Base-by-base conservation (phyloP, 2,113 vertebrate species). In the Numida meleagris region DNA sequence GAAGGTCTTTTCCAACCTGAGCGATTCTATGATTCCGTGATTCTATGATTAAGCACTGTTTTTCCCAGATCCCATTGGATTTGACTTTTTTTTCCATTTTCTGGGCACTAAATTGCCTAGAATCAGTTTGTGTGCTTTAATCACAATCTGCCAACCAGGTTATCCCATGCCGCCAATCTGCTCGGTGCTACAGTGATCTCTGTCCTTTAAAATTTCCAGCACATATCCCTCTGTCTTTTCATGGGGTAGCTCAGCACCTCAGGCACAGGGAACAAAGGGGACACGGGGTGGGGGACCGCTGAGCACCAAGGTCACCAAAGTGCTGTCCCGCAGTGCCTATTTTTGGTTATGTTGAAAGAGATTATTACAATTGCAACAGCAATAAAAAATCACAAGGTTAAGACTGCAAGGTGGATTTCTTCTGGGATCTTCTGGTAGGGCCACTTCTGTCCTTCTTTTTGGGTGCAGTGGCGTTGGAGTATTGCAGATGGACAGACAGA, bases 121-220 rank as follows among this genome's bases (percentile, higher is more conserved):
- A 85, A 82, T 73, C 83, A 81, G 73, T 20, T 38, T 57, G 88
- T 73, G 45, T 91, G 75, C 92, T 95, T 94, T 95, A 92, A 95
- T 95, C 94, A 89, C 86, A 89, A 89, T 95, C 94, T 82, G 93
- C 82, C 84, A 82, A 46, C n/a, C 63, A 40, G 65, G 36, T 12
- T 65, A 67, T 51, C 62, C 40, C 34, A 70, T 57, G 45, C 70
- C 13, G 42, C 58, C 19, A 16, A 53, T 46, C 70, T 53, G 46
- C 71, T 75, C 27, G 71, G 12, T 1, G 19, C 70, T 21, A 2
- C 38, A 48, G 20, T 53, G 61, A 20, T 8, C 61, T 59, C 62
- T 67, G 38, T 66, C 62, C 66, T 29, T 62, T 12, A 48, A 12
- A 38, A 94, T 46, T 83, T 66, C 78, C 57, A 42, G 68, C 31